These are phyloP conservation scores for Loriculus beryllinus DNA, from an alignment of 2,797 vertebrate species.

Conservation along the genomic window DNA sequence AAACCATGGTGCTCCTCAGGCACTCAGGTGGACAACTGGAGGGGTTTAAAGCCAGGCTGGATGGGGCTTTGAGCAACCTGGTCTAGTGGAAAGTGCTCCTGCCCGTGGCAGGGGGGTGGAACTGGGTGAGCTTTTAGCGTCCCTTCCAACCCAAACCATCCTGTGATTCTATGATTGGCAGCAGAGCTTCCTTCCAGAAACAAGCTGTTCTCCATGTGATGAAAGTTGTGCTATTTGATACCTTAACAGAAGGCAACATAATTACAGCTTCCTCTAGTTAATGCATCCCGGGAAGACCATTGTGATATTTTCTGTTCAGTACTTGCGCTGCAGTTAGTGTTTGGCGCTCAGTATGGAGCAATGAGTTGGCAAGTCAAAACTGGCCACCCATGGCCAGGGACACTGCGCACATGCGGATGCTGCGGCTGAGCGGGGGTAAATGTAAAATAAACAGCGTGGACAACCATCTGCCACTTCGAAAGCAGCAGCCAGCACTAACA, in stretches of 20 bases:
- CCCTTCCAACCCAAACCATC: background rate
- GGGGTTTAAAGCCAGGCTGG: background rate
- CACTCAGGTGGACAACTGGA: accelerated
- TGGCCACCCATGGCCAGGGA: background rate
- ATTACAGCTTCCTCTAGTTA: background rate
- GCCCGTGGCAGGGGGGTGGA: background rate
- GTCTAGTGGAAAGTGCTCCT: background rate
- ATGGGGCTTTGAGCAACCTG: background rate
- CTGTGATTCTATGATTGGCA: background rate
- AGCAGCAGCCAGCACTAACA: background rate
- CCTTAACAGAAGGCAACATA: background rate
- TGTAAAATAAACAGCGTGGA: background rate
- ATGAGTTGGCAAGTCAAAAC: background rate
- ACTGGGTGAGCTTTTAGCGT: background rate
- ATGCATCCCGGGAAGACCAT: background rate
- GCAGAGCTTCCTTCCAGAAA: background rate
- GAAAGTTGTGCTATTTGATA: background rate
- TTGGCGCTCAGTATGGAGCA: accelerated
- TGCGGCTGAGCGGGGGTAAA: accelerated
- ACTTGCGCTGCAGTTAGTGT: accelerated
- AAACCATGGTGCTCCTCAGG: background rate
- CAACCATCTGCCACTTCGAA: background rate
- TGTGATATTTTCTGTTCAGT: background rate
- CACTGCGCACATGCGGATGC: accelerated
- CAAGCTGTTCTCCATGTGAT: accelerated